Evolutionary conservation across 2,113 vertebrate species (phyloP).

Genomic region (Cyprinus carpio): DNA sequence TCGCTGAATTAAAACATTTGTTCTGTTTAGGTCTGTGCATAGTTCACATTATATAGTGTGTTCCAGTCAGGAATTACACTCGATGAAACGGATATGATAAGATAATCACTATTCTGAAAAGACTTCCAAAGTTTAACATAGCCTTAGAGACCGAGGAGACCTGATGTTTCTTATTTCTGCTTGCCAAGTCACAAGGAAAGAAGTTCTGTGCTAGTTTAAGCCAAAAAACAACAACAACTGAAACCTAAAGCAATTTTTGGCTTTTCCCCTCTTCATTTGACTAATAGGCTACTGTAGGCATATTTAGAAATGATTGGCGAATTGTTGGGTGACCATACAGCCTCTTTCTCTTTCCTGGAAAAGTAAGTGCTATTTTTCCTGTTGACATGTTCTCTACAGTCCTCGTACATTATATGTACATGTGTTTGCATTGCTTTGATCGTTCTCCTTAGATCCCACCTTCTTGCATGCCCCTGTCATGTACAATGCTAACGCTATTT

Average conservation of each 20-base stretch:
- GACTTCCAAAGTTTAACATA: neutral
- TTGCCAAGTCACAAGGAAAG: neutral
- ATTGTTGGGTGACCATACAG: neutral
- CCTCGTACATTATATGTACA: neutral
- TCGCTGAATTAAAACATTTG: neutral
- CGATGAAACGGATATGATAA: neutral
- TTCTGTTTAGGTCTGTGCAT: neutral
- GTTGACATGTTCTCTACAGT: neutral
- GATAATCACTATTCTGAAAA: neutral
- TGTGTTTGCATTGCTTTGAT: neutral
- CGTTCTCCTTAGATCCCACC: neutral
- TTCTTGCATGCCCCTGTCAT: neutral
- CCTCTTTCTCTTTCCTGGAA: too few species aligned
- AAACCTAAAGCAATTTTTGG: neutral
- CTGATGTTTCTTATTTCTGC: neutral
- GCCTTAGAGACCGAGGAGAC: neutral
- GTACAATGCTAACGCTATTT: neutral
- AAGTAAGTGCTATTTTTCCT: too few species aligned
- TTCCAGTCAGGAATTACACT: conserved; percentile 7
- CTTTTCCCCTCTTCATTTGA: neutral
- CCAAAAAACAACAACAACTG: neutral
- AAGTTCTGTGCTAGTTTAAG: neutral
- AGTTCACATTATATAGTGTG: neutral
- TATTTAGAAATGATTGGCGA: neutral
- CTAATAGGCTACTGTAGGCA: neutral